Base-by-base conservation (phyloP, 2,113 vertebrate genomes). In the Chloropsis cyanopogon region DNA sequence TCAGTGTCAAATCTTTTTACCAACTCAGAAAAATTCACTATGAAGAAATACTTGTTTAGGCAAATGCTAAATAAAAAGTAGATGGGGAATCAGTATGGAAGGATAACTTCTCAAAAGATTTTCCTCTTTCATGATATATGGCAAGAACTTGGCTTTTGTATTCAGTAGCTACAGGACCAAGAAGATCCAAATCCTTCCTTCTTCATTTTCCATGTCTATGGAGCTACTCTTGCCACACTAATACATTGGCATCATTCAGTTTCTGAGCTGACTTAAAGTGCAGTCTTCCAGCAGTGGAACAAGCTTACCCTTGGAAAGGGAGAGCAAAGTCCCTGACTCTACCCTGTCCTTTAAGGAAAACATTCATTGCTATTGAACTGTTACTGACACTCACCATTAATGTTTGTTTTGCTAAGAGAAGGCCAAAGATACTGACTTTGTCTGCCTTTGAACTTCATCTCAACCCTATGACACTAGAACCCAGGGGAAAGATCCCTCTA, bases 401-500 rank as follows among this genome's bases (percentile, higher is more conserved):
- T 84, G 72, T 91, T 95, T 97, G 80, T 88, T 97, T 93, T 93
- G 22, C 77, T 82, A 71, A 86, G 28, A 44, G 49, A 86, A 86
- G 94, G 94, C 95, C 96, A 82, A 81, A 89, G 65, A 85, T 89
- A 95, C 0, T 96, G 81, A 76, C 81, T 92, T 95, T 57, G 41
- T 79, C 85, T 68, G 78, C 61, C 82, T 96, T 94, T 96, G 95
- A 96, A 93, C 93, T 95, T 96, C 70, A 72, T 97, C 93, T 95
- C 91, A 96, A 93, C 92, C 18, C 86, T 78, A 14, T 79, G 53
- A 84, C 57, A 69, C 41, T 72, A 61, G 61, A 92, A 95, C 41
- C 42, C 65, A 64, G 28, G 83, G 91, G 41, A 91, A 91, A 75
- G 53, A 92, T 57, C 28, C 53, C 25, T 82, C 22, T 68, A 72